Evolutionary conservation across 2,797 vertebrate genomes (phyloP).

Genomic region (Apogon hyalosoma): DNA sequence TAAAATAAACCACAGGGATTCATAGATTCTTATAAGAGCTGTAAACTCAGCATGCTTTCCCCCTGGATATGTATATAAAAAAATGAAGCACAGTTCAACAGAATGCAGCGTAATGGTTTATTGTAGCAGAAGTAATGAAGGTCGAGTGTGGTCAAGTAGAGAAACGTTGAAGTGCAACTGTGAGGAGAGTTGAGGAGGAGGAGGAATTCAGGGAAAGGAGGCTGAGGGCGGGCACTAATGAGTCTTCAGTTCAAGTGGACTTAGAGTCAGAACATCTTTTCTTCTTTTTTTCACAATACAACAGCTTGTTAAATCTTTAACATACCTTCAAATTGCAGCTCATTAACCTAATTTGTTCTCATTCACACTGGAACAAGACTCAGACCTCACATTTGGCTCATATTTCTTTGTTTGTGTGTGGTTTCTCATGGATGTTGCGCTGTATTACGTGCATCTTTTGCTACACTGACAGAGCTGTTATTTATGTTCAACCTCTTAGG

Average conservation of each 20-base stretch:
- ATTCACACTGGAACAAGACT: background rate
- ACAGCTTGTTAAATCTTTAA: background rate
- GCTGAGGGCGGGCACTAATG: background rate
- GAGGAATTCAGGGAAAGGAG: conserved; percentile 6
- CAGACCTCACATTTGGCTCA: conserved; percentile 3
- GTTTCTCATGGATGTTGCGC: conserved; percentile 22
- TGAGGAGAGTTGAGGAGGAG: conserved; percentile 17
- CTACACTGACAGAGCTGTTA: conserved; percentile 43
- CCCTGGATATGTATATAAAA: conserved; percentile 10
- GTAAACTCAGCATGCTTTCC: conserved; percentile 16
- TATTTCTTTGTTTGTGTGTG: conserved; percentile 19
- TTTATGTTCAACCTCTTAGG: conserved; percentile 50
- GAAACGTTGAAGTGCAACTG: background rate
- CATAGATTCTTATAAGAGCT: conserved; percentile 28
- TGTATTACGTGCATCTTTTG: conserved; percentile 24
- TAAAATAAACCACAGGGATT: conserved; percentile 37
- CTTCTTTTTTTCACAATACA: too few relatives aligned
- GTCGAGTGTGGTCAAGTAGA: conserved; percentile 32
- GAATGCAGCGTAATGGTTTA: conserved; percentile 22
- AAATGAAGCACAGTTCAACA: conserved; percentile 10
- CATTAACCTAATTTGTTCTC: background rate
- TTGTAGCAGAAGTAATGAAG: conserved; percentile 34
- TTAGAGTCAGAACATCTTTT: background rate
- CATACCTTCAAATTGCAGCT: background rate
- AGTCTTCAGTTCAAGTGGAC: background rate